Conservation (phyloP, 2,888 invertebrate genomes). For the Clistopyga incitator region DNA sequence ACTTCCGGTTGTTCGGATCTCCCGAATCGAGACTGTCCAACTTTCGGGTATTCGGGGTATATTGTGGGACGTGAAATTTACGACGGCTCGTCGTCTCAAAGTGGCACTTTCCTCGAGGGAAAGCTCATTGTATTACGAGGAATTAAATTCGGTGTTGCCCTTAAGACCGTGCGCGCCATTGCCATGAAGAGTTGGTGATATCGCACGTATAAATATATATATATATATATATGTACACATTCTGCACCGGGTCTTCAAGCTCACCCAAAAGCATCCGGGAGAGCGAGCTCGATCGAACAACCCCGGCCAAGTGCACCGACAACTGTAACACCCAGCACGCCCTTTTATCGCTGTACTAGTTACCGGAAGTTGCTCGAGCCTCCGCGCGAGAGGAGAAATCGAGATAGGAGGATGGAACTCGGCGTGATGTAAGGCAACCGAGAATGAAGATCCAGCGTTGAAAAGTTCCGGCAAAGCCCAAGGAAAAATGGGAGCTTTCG, state of each 20-base stretch:
- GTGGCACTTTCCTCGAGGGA: slow-evolving; percentile 53
- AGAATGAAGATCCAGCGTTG: slow-evolving; percentile 15
- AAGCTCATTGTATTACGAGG: slow-evolving; percentile 44
- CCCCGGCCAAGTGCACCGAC: slow-evolving; percentile 40
- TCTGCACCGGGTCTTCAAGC: slow-evolving; percentile 2
- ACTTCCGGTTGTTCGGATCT: background rate
- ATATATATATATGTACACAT: background rate
- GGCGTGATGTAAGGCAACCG: background rate
- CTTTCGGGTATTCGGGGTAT: slow-evolving; percentile 23
- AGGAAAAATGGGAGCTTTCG: background rate
- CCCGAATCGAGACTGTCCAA: slow-evolving; percentile 6
- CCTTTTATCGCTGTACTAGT: slow-evolving; percentile 54
- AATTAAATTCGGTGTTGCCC: slow-evolving; percentile 56
- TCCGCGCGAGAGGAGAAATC: slow-evolving; percentile 30
- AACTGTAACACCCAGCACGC: slow-evolving; percentile 25
- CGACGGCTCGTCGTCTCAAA: slow-evolving; percentile 47
- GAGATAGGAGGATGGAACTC: slow-evolving; percentile 29
- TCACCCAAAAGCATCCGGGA: slow-evolving; percentile 23
- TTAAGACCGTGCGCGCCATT: slow-evolving; percentile 27
- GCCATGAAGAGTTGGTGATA: slow-evolving; percentile 29
- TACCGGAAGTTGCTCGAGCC: slow-evolving; percentile 55
- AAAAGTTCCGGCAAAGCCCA: background rate
- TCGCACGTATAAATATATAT: slow-evolving; percentile 8
- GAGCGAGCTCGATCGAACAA: slow-evolving; percentile 52
- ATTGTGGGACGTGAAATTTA: slow-evolving; percentile 34